Conservation (phyloP, 1,140 invertebrate species). For the Solenopsis fugax region DNA sequence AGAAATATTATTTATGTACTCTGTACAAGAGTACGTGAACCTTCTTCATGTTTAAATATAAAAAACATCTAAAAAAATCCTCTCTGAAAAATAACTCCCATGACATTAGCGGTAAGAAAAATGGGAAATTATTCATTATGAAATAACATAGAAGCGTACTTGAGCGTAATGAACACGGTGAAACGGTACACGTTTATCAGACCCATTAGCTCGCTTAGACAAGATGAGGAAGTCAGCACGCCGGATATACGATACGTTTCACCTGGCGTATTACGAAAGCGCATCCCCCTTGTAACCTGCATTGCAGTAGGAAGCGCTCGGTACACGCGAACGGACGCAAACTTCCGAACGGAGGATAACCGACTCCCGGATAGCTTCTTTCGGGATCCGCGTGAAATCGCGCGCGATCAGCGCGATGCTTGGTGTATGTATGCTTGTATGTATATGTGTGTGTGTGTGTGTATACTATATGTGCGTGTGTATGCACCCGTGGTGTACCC, state of each 20-base stretch:
- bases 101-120: not conserved
- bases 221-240: conserved; percentile 39
- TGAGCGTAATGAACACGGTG: not conserved
- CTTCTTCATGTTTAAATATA: not conserved
- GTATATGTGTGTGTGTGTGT: conserved; percentile 26
- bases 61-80: not conserved
- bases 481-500: conserved; percentile 38
- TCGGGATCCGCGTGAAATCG: conserved; percentile 14
- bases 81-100: not conserved
- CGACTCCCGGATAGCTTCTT: conserved; percentile 27
- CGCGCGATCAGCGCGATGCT: conserved; percentile 27
- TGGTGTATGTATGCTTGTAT: conserved; percentile 4
- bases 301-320: conserved; percentile 19
- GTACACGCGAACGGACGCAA: conserved; percentile 7
- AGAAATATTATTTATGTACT: conserved; percentile 1
- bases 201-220: conserved; percentile 20
- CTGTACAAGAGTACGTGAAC: not conserved
- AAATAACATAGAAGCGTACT: conserved; percentile 7
- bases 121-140: not conserved
- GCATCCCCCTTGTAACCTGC: conserved; percentile 17
- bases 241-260: conserved; percentile 50
- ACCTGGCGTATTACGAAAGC: conserved; percentile 49
- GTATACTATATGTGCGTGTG: not conserved
- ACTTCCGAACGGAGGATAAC: conserved; percentile 29
- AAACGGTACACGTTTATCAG: conserved; percentile 29